Base-by-base conservation (phyloP, 2,797 vertebrate genomes). In the Syncerus caffer region DNA sequence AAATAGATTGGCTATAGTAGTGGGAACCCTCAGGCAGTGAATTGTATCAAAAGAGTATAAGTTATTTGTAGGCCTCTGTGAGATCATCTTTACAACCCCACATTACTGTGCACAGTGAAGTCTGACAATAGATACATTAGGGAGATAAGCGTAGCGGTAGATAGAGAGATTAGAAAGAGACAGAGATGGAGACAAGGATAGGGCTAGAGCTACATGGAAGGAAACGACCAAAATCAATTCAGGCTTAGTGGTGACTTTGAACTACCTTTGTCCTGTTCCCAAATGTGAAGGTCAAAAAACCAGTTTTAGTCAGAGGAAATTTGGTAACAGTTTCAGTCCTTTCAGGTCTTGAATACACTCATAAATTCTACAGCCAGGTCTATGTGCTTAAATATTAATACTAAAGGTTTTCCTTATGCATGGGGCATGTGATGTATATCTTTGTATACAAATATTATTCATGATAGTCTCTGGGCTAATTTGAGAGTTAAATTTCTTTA, bases 381-480 rank as follows among this genome's bases (percentile, higher is more conserved):
- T 92, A 8, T 58, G 23, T 84, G 53, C 74, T 92, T 84, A 74
- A 84, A 31, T 80, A 53, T 80, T 64, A 90, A 84, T 53, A 87
- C 13, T 85, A 50, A 80, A 67, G 78, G 21, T 15, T 95, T 95
- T 67, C 23, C 42, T 58, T 71, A 38, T 78, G 27, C 51, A 34
- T 45, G n/a, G 78, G 17, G 17, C 67, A 38, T 83, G 87, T 47
- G 17, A 62, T 76, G 16, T 21, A 42, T 85, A 42, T 71, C 13
- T 91, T 82, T 89, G n/a, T 31, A 27, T 57, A 92, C 71, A 89
- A 86, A 79, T 86, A 84, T 83, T 67, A 90, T 85, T 92, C n/a
- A 96, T 31, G 62, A 38, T 42, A 89, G 47, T 86, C 9, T 8
- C 29, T 79, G 17, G 17, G 84, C 84, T 89, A 31, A 87, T 87